These are phyloP conservation scores for Drosophila kanekoi DNA, from an alignment of 2,888 invertebrate genomes.

Conservation along the genomic window DNA sequence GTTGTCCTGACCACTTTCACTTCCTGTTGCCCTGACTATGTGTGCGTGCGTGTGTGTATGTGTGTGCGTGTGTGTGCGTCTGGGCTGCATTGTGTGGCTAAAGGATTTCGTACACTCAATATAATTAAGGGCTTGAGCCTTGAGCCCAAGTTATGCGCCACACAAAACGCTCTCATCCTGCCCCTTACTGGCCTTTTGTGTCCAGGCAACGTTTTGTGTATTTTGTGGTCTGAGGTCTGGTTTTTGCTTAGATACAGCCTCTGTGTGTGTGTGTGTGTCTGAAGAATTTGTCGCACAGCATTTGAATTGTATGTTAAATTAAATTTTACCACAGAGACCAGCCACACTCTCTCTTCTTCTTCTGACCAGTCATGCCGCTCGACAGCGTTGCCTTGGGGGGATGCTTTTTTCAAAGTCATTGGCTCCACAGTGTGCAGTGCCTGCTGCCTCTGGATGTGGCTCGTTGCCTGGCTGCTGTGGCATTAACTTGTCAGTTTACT, in stretches of 20 bases:
- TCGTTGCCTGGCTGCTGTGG: slow-evolving; percentile 46
- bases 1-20: slow-evolving; percentile 70
- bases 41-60: slow-evolving; percentile 1
- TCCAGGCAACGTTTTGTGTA: slow-evolving; percentile 74
- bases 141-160: slow-evolving; percentile 58
- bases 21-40: slow-evolving; percentile 54
- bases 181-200: slow-evolving; percentile 42
- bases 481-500: slow-evolving; percentile 76
- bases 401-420: slow-evolving; percentile 48
- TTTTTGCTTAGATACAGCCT: slow-evolving; percentile 35
- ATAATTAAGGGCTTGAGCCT: slow-evolving; percentile 82
- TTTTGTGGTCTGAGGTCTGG: slow-evolving; percentile 66
- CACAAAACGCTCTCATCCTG: slow-evolving; percentile 21
- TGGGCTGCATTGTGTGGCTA: slow-evolving; percentile 71
- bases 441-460: background rate
- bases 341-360: slow-evolving; percentile 22
- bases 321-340: slow-evolving; percentile 79
- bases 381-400: slow-evolving; percentile 8
- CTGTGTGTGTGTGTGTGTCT: slow-evolving; percentile 26
- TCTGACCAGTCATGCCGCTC: background rate
- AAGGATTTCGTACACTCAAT: slow-evolving; percentile 83
- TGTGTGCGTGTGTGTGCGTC: slow-evolving; percentile 18
- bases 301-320: slow-evolving; percentile 80
- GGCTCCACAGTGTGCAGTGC: slow-evolving; percentile 18
- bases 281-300: slow-evolving; percentile 61